phyloP scores from a whole-genome alignment of 2,113 vertebrate genomes.

The Patagioenas fasciata region DNA sequence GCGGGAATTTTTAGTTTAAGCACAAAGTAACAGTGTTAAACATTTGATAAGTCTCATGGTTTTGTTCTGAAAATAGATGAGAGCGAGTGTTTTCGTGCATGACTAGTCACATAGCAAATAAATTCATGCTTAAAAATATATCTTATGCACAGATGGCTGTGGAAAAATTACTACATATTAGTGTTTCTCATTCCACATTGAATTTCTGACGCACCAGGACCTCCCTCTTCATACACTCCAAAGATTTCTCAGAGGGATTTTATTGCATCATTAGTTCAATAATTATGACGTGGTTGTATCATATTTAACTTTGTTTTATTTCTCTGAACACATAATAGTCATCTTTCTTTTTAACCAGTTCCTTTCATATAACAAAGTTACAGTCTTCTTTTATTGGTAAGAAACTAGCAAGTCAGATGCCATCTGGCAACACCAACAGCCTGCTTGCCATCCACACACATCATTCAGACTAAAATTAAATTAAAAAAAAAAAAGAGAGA shows the following conservation, averaged over 20 bases:
- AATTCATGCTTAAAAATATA: constrained; percentile 35
- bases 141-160: constrained; percentile 22
- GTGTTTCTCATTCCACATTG: not conserved
- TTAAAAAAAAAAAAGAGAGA: not conserved
- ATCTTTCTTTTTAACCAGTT: not conserved
- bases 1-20: not conserved
- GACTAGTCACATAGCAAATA: constrained; percentile 50
- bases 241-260: not conserved
- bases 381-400: not conserved
- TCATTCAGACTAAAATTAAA: not conserved
- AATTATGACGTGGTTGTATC: not conserved
- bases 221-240: not conserved
- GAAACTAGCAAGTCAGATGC: not conserved
- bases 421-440: not conserved
- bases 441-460: not conserved
- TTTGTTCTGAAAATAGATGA: constrained; percentile 58
- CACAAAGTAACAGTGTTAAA: constrained; percentile 12
- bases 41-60: constrained; percentile 39
- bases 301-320: not conserved
- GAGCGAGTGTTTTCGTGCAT: constrained; percentile 15
- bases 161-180: constrained; percentile 41
- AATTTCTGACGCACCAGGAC: not conserved
- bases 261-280: not conserved
- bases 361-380: not conserved
- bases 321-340: not conserved